These are phyloP conservation scores for Drosophila tanythrix DNA, from an alignment of 2,888 invertebrate species.

Conservation along the genomic window DNA sequence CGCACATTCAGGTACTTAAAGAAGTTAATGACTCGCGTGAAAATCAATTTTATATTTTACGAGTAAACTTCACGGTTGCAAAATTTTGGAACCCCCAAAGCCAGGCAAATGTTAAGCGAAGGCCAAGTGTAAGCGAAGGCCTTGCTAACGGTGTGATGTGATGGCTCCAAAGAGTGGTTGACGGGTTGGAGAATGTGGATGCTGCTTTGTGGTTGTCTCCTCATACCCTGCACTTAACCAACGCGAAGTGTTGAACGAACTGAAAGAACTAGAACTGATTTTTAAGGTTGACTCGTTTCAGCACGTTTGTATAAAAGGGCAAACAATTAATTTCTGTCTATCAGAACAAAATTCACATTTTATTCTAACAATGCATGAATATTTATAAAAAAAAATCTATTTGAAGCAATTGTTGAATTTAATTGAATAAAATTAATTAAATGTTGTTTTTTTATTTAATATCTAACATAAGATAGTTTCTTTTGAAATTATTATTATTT, in stretches of 20 bases:
- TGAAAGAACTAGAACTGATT: neutral
- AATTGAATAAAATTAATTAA: neutral
- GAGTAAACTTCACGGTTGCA: constrained; percentile 39
- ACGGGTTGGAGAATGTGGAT: neutral
- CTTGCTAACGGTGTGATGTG: constrained; percentile 36
- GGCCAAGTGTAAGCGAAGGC: constrained; percentile 42
- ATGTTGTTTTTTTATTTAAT: neutral
- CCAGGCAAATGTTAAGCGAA: constrained; percentile 15
- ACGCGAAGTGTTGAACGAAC: too few species aligned
- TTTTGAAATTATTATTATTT: neutral
- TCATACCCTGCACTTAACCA: neutral
- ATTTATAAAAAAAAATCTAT: neutral
- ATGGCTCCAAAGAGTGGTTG: neutral
- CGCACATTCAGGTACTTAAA: constrained; percentile 37
- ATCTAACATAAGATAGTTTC: neutral
- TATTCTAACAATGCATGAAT: neutral
- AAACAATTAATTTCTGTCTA: neutral
- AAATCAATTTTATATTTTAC: constrained; percentile 75
- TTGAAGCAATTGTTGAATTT: neutral
- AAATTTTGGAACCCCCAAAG: constrained; percentile 35
- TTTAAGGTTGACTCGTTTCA: neutral
- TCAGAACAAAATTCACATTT: too few species aligned
- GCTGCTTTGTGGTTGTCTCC: neutral
- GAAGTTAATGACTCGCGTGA: constrained; percentile 71
- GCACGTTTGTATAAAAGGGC: neutral